Conservation (phyloP, 2,797 vertebrate genomes). For the Scyliorhinus canicula region DNA sequence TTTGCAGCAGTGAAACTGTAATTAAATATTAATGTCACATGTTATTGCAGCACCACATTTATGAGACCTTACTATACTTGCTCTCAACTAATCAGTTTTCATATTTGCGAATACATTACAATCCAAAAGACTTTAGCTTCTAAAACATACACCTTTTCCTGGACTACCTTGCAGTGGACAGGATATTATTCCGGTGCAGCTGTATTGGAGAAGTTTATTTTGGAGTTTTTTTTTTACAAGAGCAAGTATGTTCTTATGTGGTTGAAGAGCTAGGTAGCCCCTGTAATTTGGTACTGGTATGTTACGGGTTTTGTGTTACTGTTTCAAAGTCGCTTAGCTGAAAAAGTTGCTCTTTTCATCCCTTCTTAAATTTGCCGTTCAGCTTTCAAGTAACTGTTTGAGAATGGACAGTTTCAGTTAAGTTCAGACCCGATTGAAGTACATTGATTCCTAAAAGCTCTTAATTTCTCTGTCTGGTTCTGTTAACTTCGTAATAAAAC, state of each 20-base stretch:
- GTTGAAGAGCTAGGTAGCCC: not conserved
- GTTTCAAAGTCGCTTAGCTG: not conserved
- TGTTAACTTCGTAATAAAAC: constrained; percentile 3
- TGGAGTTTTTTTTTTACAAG: not conserved
- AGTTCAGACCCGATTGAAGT: not conserved
- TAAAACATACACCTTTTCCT: not conserved
- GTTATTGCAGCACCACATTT: constrained; percentile 81
- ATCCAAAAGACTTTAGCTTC: constrained; percentile 47
- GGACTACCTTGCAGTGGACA: not conserved
- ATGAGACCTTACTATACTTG: constrained; percentile 78
- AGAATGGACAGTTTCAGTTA: not conserved
- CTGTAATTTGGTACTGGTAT: not conserved
- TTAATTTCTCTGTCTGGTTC: not conserved
- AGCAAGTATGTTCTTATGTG: not conserved
- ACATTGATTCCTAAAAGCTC: not conserved
- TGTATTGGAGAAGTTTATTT: not conserved
- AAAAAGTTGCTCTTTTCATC: not conserved
- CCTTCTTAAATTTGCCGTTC: not conserved
- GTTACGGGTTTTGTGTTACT: not conserved
- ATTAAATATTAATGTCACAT: constrained; percentile 84
- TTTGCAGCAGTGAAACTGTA: constrained; percentile 80
- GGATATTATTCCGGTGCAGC: not conserved
- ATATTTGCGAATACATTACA: constrained; percentile 74
- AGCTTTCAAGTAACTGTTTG: not conserved
- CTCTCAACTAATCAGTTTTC: constrained; percentile 78